Evolutionary conservation across 2,113 vertebrate genomes (phyloP), one percentile per base, ranked within the genome.

Genomic region (Amblyopsis rosae): DNA sequence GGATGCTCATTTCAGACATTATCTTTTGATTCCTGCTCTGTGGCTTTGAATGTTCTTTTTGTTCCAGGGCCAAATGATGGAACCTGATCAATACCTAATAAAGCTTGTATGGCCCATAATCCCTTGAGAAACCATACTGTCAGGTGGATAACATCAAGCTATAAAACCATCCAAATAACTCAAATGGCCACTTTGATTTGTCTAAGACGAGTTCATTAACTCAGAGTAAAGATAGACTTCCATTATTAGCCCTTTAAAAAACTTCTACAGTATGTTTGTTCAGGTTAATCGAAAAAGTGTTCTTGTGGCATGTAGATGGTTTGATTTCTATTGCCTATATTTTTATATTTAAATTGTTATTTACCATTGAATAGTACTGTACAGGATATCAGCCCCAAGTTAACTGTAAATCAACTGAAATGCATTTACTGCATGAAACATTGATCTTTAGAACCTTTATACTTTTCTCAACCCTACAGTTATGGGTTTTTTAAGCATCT

Each of bases 1-100:
- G 58, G 9, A 50, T 8, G 45, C 13, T 63, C 53, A 61, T 72
- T 74, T 65, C 62, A 66, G 45, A 73, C 64, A 73, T 85, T 80
- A 85, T 89, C 77, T 84, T 65, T 68, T n/a, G 53, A 73, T 75
- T 54, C 62, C 82, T 75, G 79, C 76, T 73, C 72, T 75, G 59
- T 62, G 45, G 70, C 71, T 82, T 72, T 70, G 60, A 32, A 60
- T 59, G 4, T 45, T 6, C 49, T 58, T 75, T 50, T 53, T 83
- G 69, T 67, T 75, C 48, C 17, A 49, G 59, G 65, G 65, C 45
- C 13, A 58, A 73, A 78, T 79, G 62, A 67, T 58, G 41, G 80
- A 66, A 73, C 54, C 35, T 79, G 75, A 89, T 93, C 88, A 80
- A 92, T 90, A 90, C 67, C 75, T 80, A 90, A 87, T 90, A 81